These are phyloP conservation scores for Silurus lanzhouensis DNA, from an alignment of 2,797 vertebrate genomes.

Conservation along the genomic window DNA sequence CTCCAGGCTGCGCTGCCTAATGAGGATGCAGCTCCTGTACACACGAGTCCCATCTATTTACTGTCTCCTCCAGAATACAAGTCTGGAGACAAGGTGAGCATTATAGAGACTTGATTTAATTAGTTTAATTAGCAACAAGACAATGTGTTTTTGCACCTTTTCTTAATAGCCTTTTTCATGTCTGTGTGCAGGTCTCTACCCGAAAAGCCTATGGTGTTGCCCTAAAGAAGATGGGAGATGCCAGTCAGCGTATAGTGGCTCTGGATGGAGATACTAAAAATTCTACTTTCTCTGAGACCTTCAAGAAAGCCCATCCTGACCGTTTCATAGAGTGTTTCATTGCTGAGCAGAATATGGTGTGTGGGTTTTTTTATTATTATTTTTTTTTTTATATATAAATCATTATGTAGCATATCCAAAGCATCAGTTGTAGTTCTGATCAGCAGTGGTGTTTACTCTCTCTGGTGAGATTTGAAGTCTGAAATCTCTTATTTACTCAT, in stretches of 20 bases:
- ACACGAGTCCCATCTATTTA: slow-evolving; percentile 67
- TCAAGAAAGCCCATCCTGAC: slow-evolving; percentile 83
- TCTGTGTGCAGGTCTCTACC: slow-evolving; percentile 74
- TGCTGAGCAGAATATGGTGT: slow-evolving; percentile 84
- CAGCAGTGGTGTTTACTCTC: not conserved
- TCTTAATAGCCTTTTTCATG: not conserved
- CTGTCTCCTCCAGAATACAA: slow-evolving; percentile 74
- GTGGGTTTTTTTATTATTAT: not conserved
- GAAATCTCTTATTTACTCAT: not conserved
- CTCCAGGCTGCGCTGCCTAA: slow-evolving; percentile 72
- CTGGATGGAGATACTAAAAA: slow-evolving; percentile 87
- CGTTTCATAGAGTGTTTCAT: slow-evolving; percentile 88
- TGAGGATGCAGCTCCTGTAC: slow-evolving; percentile 72
- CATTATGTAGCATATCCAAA: not conserved
- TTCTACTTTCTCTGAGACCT: slow-evolving; percentile 84
- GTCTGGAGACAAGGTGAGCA: slow-evolving; percentile 80
- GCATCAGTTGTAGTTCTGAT: not conserved
- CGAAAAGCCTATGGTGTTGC: slow-evolving; percentile 83
- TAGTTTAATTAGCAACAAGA: not conserved
- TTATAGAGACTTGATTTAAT: not conserved
- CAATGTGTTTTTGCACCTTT: not conserved
- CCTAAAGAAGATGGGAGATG: slow-evolving; percentile 77
- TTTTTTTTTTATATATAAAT: no score
- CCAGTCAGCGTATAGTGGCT: slow-evolving; percentile 79
- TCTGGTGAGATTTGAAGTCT: not conserved